Conservation (phyloP, 1,140 invertebrate genomes). For the Samia ricini region DNA sequence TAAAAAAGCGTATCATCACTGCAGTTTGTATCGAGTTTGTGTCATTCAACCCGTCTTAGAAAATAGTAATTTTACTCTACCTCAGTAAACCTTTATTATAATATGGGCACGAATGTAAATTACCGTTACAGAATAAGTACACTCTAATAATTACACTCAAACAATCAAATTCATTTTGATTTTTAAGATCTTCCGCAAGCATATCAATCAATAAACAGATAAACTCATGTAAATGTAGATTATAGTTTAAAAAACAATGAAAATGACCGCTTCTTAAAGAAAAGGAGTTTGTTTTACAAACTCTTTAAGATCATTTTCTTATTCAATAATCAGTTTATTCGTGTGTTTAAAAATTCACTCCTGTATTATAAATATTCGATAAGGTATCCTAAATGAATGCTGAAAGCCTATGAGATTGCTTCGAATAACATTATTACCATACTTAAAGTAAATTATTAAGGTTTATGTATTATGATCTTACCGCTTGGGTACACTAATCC, state of each 20-base stretch:
- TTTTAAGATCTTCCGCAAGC: no score
- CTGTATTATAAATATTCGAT: background rate
- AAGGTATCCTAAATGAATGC: background rate
- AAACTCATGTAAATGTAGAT: no score
- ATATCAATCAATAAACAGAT: no score
- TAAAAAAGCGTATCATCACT: constrained; percentile 34
- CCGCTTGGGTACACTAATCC: constrained; percentile 68
- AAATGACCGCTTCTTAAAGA: no score
- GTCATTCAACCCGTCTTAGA: constrained; percentile 50
- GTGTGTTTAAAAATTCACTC: background rate
- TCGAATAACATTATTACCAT: constrained; percentile 1
- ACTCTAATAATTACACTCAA: no score
- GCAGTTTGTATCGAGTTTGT: constrained; percentile 17
- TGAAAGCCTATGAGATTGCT: background rate
- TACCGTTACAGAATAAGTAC: no score
- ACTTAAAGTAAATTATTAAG: background rate
- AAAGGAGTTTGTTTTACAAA: no score
- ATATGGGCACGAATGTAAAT: no score
- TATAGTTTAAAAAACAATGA: no score
- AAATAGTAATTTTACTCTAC: constrained; percentile 21
- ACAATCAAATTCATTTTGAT: no score
- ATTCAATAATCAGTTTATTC: background rate
- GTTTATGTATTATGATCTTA: constrained; percentile 29
- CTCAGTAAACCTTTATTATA: background rate
- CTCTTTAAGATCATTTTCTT: background rate